These are phyloP conservation scores for Melanotaenia pygmaea DNA, from an alignment of 2,797 vertebrate genomes.

Conservation along the genomic window DNA sequence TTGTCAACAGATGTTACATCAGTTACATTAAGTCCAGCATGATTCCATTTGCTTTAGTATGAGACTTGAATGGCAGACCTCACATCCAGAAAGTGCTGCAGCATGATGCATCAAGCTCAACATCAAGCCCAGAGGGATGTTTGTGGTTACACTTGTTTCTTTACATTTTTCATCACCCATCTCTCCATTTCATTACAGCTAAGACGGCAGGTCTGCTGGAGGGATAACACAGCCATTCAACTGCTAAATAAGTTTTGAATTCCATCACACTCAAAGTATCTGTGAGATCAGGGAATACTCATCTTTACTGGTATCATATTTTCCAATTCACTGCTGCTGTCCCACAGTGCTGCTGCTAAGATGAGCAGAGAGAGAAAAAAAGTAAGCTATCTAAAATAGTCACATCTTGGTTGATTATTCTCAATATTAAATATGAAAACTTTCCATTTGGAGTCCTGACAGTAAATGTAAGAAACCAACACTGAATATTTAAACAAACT, in stretches of 20 bases:
- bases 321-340: conserved; percentile 19
- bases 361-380: conserved; percentile 1
- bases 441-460: conserved; percentile 4
- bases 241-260: conserved; percentile 61
- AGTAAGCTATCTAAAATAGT: conserved; percentile 12
- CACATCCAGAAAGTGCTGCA: conserved; percentile 18
- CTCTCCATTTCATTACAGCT: conserved; percentile 48
- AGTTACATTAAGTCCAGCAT: not conserved
- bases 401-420: conserved; percentile 5
- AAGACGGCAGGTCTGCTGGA: conserved; percentile 52
- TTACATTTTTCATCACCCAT: conserved; percentile 57
- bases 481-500: conserved; percentile 17
- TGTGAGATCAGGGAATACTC: conserved; percentile 11
- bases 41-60: not conserved
- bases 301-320: conserved; percentile 23
- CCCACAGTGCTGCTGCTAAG: not conserved
- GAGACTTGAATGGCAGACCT: not conserved
- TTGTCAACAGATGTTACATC: too few relatives aligned
- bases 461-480: not conserved
- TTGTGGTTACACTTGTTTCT: conserved; percentile 45
- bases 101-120: conserved; percentile 16
- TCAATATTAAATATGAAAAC: conserved; percentile 2
- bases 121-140: conserved; percentile 14
- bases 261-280: conserved; percentile 34
- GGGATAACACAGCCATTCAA: conserved; percentile 45